Conservation (phyloP, 35 echinoderm and acorn worm genomes). For the Ophiothrix spiculata region DNA sequence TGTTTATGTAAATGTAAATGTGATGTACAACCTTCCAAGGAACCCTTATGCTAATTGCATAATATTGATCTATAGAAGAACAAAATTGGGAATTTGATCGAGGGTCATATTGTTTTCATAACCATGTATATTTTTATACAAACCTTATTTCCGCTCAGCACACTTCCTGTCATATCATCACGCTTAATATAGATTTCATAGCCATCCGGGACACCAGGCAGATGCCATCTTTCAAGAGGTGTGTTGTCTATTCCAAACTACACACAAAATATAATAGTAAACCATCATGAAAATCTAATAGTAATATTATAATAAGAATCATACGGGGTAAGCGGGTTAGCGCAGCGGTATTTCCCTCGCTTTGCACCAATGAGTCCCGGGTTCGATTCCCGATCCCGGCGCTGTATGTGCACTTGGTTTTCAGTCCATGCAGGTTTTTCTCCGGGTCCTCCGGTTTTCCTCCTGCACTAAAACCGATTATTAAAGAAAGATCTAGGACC, state of each 20-base stretch:
- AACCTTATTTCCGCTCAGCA: conserved; percentile 66
- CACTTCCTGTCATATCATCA: conserved; percentile 65
- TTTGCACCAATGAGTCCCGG: background rate
- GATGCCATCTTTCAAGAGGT: conserved; percentile 53
- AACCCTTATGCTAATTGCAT: too few relatives aligned
- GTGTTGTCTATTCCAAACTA: conserved; percentile 42
- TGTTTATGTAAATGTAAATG: too few relatives aligned
- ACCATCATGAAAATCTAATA: background rate
- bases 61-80: too few relatives aligned
- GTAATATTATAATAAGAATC: background rate
- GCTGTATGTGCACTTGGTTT: background rate
- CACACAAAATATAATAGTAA: background rate
- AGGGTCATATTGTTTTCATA: background rate
- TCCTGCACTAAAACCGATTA: too few relatives aligned
- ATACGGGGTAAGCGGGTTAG: too few relatives aligned
- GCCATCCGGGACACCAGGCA: conserved; percentile 54
- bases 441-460: too few relatives aligned
- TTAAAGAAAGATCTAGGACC: too few relatives aligned
- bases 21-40: too few relatives aligned
- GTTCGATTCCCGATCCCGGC: background rate
- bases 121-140: too few relatives aligned
- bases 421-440: background rate
- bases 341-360: too few relatives aligned
- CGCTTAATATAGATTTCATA: conserved; percentile 65
- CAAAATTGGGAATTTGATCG: too few relatives aligned